A percentile compares a stretch with the other conserved stretches of the same genome.
Evolutionary conservation across 2,113 vertebrate species (phyloP).

Genomic region (human (Homo sapiens)): DNA sequence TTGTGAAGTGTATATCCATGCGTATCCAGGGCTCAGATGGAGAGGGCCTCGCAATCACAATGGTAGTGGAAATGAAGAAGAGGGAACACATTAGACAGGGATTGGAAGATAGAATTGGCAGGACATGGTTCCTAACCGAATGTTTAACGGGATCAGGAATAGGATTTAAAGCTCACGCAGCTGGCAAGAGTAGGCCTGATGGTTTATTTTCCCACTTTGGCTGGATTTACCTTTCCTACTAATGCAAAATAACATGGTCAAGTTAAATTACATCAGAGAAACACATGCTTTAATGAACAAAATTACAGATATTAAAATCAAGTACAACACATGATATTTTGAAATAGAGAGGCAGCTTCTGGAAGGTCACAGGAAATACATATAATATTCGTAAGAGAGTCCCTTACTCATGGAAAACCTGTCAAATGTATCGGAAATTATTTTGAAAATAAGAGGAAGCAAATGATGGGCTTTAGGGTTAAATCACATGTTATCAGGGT

Average conservation of each 20-base stretch:
- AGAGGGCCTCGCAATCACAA: background rate
- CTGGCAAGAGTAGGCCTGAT: background rate
- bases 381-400: background rate
- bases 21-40: background rate
- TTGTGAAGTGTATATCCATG: too few species aligned
- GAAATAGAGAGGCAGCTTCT: constrained; percentile 1
- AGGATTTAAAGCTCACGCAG: background rate
- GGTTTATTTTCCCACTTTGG: constrained; percentile 2
- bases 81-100: background rate
- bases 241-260: constrained; percentile 21
- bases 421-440: background rate
- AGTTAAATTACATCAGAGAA: constrained; percentile 38
- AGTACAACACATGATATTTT: constrained; percentile 35
- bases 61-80: background rate
- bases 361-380: background rate
- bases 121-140: background rate
- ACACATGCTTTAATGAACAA: background rate
- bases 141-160: background rate
- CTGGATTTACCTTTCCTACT: constrained; percentile 16
- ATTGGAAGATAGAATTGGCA: background rate
- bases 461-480: background rate
- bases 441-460: constrained; percentile 43
- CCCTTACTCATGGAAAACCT: background rate
- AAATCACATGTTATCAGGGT: background rate
- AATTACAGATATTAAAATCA: constrained; percentile 71